phyloP scores from a whole-genome alignment of 2,113 vertebrate genomes.

The Miniopterus natalensis region DNA sequence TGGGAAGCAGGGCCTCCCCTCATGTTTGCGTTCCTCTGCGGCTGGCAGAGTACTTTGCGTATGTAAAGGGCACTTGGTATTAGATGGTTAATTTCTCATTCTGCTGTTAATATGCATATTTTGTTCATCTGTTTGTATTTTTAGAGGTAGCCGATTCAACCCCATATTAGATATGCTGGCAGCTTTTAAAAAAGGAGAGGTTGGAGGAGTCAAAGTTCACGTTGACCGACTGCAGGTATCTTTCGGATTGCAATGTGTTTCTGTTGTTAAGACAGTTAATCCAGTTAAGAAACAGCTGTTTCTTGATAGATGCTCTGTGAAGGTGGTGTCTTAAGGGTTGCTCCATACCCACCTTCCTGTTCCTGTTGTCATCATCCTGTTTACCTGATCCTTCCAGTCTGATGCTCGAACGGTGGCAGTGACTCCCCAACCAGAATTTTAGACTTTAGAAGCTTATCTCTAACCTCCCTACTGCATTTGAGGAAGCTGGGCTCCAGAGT shows the following conservation, averaged over 20 bases:
- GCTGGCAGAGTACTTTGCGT: background rate
- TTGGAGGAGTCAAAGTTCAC: constrained; percentile 98
- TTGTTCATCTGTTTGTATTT: constrained; percentile 62
- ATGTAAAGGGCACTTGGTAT: background rate
- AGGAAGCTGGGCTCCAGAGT: background rate
- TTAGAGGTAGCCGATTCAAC: constrained; percentile 97
- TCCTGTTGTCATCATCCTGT: background rate
- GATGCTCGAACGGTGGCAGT: background rate
- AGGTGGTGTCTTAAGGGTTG: no score
- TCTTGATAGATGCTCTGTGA: no score
- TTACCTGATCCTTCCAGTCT: background rate
- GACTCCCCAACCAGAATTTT: background rate
- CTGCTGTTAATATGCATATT: background rate
- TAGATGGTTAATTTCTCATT: background rate
- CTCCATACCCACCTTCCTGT: background rate
- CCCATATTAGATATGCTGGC: constrained; percentile 98
- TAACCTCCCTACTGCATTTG: background rate
- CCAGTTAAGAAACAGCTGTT: no score
- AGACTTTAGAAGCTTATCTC: background rate
- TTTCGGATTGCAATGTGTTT: background rate
- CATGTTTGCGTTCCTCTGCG: background rate
- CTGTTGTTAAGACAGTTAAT: background rate
- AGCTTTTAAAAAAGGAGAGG: constrained; percentile 95
- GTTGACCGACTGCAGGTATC: constrained; percentile 97
- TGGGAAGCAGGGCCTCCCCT: background rate